Conservation (phyloP, 2,888 invertebrate genomes). For the Cosmia pyralina region DNA sequence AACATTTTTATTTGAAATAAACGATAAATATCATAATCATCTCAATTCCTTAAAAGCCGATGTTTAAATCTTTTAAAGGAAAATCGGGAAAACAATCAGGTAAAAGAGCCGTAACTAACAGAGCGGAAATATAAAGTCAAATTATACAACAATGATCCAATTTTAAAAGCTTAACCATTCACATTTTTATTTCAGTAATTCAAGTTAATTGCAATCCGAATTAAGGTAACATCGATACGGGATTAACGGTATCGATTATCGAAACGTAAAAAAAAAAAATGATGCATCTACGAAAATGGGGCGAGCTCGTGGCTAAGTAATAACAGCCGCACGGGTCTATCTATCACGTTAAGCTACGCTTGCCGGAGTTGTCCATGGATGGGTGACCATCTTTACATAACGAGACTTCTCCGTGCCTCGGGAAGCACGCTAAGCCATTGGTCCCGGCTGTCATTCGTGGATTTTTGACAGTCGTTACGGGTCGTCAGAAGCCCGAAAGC, state of each 20-base stretch:
- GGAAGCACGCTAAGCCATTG: no score
- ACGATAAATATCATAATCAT: constrained; percentile 36
- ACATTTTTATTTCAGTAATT: constrained; percentile 40
- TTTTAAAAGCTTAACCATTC: constrained; percentile 49
- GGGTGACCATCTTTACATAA: no score
- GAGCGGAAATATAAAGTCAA: constrained; percentile 34
- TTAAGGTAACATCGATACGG: constrained; percentile 36
- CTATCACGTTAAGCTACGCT: no score
- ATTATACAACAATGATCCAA: constrained; percentile 48
- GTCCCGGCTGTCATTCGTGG: no score
- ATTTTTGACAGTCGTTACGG: no score
- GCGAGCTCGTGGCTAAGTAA: no score
- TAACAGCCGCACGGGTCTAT: no score
- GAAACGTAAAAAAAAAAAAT: constrained; percentile 27
- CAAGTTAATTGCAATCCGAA: constrained; percentile 45
- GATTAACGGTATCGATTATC: constrained; percentile 32
- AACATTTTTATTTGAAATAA: constrained; percentile 27
- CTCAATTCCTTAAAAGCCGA: constrained; percentile 32
- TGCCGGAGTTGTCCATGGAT: no score
- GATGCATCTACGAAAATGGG: constrained; percentile 22
- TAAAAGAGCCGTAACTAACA: constrained; percentile 19
- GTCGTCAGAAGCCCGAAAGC: no score
- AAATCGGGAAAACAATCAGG: constrained; percentile 27
- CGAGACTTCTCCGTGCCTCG: no score
- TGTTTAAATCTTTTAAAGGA: constrained; percentile 34